Evolutionary conservation across 64 coral and sea anemone species (phyloP), one percentile per base, ranked within the genome.

Genomic region (Trachythela sp.): DNA sequence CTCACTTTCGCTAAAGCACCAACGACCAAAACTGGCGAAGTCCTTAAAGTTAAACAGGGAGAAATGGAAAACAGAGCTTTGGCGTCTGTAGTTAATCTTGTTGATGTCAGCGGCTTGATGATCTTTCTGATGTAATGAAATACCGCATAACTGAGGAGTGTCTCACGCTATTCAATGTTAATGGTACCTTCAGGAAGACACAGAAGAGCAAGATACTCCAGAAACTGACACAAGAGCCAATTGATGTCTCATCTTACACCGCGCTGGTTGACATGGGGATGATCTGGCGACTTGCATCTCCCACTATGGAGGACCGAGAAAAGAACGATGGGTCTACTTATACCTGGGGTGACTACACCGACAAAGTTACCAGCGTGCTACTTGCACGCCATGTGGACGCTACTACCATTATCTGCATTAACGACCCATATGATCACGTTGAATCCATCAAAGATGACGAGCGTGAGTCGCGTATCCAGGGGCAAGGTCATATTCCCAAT

Each of bases 141-240:
- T 80, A 80, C 35, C 75, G 34, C 75, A 80, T 80, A n/a, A 37
- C 75, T 14, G 34, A 80, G 33, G 75, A 80, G 34, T 80, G 75
- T 18, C 75, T 80, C 27, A 37, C 34, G 75, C 33, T 38, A 2
- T 80, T 80, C 34, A 6, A 80, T 29, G 34, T 80, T 18, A 80
- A 80, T 18, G 34, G 75, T 80, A 80, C 33, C 32, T 80, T 80
- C 20, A 80, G 75, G 34, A 80, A 80, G 34, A 80, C 75, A n/a
- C 75, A 80, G 75, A 80, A 80, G 75, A 80, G 75, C 34, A 80
- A 80, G 75, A 80, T 80, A 15, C 75, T 80, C 75, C 75, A 80
- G 75, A 36, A 80, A 39, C 30, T 80, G 30, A 80, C 20, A 38
- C 27, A 80, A 29, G 0, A 38, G 15, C 75, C 75, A 36, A 9